Evolutionary conservation across 1,140 invertebrate genomes (phyloP).

Genomic region (Thaumatotibia leucotreta): DNA sequence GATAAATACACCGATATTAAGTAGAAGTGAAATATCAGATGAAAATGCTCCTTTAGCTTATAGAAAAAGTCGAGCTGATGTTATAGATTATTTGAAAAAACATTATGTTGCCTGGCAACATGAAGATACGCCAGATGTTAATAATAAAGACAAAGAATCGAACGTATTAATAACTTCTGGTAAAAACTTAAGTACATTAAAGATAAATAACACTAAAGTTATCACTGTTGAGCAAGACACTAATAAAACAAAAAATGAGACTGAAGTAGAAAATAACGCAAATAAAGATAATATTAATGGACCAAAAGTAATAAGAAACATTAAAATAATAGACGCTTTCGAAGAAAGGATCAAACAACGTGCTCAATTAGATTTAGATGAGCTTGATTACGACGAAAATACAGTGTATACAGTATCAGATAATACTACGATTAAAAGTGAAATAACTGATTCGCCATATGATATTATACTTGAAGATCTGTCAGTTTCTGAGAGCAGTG

Average conservation of each 20-base stretch:
- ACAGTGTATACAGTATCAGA: background rate
- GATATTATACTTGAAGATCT: background rate
- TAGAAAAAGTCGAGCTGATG: constrained; percentile 20
- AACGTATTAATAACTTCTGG: constrained; percentile 28
- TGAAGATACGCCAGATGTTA: background rate
- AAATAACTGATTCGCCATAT: background rate
- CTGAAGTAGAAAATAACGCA: background rate
- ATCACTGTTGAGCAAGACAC: constrained; percentile 22
- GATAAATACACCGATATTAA: background rate
- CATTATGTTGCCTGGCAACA: constrained; percentile 26
- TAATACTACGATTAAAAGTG: constrained; percentile 13
- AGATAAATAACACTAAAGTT: constrained; percentile 32
- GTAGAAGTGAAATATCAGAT: background rate
- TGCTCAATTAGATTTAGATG: constrained; percentile 14
- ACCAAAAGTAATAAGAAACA: constrained; percentile 25
- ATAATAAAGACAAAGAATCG: background rate
- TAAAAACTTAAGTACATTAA: constrained; percentile 28
- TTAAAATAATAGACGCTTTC: constrained; percentile 18
- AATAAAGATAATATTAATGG: background rate
- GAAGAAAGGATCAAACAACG: constrained; percentile 19
- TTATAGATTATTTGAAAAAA: constrained; percentile 33
- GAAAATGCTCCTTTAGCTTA: constrained; percentile 18
- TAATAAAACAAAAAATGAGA: background rate
- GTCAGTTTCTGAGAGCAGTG: constrained; percentile 23
- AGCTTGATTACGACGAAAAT: background rate